Percentiles rank a stretch among this genome's conserved stretches.
Conservation (phyloP, 2,888 invertebrate species). For the Polietes domitor region DNA sequence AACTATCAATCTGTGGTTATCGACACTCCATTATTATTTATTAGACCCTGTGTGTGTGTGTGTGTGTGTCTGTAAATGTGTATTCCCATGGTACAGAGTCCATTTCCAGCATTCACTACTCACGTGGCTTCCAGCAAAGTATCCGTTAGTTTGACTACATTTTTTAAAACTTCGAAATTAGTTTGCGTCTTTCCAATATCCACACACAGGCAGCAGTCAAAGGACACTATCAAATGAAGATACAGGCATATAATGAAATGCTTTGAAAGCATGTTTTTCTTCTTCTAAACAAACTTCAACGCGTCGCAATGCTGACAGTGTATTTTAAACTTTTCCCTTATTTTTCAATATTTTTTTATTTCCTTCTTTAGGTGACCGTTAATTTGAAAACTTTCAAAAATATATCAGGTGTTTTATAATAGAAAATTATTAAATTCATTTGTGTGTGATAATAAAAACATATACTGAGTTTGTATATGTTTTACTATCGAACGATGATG, state of each 20-base stretch:
- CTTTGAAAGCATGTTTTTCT: constrained; percentile 47
- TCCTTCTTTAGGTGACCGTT: not conserved
- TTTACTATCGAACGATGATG: not conserved
- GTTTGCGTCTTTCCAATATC: not conserved
- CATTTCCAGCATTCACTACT: constrained; percentile 21
- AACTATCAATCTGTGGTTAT: too few species aligned
- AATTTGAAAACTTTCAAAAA: not conserved
- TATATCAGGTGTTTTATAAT: not conserved
- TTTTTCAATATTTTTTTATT: not conserved
- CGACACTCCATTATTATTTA: too few species aligned
- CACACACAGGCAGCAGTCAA: not conserved
- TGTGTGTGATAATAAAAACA: not conserved
- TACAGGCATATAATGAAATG: constrained; percentile 10
- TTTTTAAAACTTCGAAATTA: constrained; percentile 26
- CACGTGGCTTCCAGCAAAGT: constrained; percentile 45
- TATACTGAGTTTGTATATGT: not conserved
- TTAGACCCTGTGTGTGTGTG: too few species aligned
- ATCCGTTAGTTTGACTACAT: constrained; percentile 32
- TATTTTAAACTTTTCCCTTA: too few species aligned
- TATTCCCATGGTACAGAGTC: not conserved
- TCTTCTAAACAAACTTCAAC: not conserved
- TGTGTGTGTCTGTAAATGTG: too few species aligned
- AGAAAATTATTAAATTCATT: not conserved
- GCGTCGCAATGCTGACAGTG: too few species aligned
- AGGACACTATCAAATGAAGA: not conserved